Base-by-base conservation (phyloP, 2,888 invertebrate species). In the Catocala nupta region DNA sequence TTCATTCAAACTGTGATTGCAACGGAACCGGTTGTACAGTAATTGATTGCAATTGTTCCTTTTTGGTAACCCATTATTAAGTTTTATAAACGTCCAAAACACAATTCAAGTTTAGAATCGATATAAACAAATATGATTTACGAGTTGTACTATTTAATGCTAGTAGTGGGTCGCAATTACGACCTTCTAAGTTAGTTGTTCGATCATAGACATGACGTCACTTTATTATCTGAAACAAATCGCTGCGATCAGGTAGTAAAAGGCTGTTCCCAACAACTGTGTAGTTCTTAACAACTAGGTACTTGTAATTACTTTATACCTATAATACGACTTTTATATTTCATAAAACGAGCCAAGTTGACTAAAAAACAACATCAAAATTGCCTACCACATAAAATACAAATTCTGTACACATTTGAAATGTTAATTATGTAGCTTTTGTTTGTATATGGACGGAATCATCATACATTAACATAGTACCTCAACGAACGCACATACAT, bases 141-240 rank as follows among this genome's bases (percentile, higher is more conserved):
- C 36, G 9, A 39, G 36, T 39, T 9, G 10, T 11, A 13, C 16
- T 51, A 1, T 16, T 45, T 16, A 44, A 43, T 51, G 56, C 54
- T 47, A 55, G 58, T 66, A 71, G 85, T 86, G 82, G 83, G 85
- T 75, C 78, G 85, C 77, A 72, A 76, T 66, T 75, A 78, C 80
- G 89, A 85, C 88, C 90, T 90, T 87, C 86, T 82, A 81, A 81
- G 87, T 85, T 84, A 82, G 71, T 78, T 77, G 80, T 85, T 85
- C 80, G 77, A 80, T 83, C 78, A 81, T 77, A 73, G 59, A 59
- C 65, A 70, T 91, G 88, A 91, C 91, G 90, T 91, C 86, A 91
- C 60, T 72, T 80, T 83, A 81, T 83, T 80, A 80, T 84, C 82
- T 78, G 82, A 86, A 87, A 86, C 82, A 86, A 82, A 78, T 88